Percentiles rank a stretch among this genome's conserved stretches.
These are phyloP conservation scores for Lasioglossum zephyrum DNA, from an alignment of 2,888 invertebrate genomes.

Conservation along the genomic window DNA sequence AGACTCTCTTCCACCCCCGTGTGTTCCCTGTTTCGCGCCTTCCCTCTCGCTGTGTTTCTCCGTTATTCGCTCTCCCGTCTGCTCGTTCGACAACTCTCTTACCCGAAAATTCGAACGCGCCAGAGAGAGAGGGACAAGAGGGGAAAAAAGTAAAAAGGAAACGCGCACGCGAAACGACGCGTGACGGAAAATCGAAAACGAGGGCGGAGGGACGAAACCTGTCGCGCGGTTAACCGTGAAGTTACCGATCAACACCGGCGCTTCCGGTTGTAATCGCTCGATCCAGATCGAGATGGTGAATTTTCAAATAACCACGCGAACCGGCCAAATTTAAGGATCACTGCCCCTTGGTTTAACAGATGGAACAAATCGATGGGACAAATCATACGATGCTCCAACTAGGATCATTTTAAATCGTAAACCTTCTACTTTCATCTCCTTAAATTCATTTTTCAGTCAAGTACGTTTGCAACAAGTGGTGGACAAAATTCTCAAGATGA, in stretches of 20 bases:
- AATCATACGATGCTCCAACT: neutral
- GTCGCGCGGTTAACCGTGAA: conserved; percentile 8
- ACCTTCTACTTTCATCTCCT: neutral
- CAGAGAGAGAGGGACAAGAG: neutral
- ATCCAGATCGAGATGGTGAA: neutral
- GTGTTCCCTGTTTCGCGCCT: neutral
- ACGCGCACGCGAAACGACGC: neutral
- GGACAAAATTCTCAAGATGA: no score
- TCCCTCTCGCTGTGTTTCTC: neutral
- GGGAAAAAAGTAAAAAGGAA: neutral
- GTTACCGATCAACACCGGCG: neutral
- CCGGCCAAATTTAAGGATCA: neutral
- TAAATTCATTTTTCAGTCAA: neutral
- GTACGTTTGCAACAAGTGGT: neutral
- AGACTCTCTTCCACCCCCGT: conserved; percentile 44
- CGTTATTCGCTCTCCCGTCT: neutral
- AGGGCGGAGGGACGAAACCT: neutral
- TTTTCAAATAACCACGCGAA: neutral
- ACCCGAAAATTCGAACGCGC: conserved; percentile 15
- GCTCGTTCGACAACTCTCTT: neutral
- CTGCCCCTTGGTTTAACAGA: neutral
- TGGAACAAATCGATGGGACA: neutral
- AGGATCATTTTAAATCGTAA: neutral
- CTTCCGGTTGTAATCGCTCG: conserved; percentile 4
- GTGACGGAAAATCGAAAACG: neutral